Base-by-base conservation (phyloP, 2,113 vertebrate species). In the Salvelinus sp. region DNA sequence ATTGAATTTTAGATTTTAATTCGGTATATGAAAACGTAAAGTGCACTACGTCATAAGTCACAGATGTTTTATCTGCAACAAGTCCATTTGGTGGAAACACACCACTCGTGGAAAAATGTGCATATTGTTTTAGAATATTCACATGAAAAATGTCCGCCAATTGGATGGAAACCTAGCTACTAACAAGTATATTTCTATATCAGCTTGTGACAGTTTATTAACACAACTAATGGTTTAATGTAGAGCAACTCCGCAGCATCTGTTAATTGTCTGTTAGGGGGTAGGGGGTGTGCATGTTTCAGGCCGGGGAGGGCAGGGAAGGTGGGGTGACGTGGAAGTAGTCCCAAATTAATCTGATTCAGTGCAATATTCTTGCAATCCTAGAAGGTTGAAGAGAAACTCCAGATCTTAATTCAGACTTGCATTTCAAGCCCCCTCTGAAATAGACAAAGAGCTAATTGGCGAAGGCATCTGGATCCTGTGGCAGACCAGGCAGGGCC, bases 361-460 rank as follows among this genome's bases (percentile, higher is more conserved):
- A 79, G 79, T 54, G 81, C 87, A 86, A 82, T 87, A 85, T 87
- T 82, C 83, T 79, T 90, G 88, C 88, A 91, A 89, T 91, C 85
- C 85, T 88, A 88, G 84, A 90, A 84, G 79, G 84, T 81, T 89
- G 82, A 84, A 80, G 77, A 85, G 84, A 83, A 84, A 80, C 76
- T 85, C 82, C 57, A 78, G 87, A 82, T 91, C 86, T 90, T 89
- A 85, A 84, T 85, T 90, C 87, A 83, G 86, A 91, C 84, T 86
- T 87, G 63, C 87, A 69, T 84, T 88, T 81, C 47, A 60, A 76
- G 79, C 79, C 50, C 81, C 72, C 83, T 89, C 88, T 87, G 81
- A 92, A 84, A 85, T 83, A 91, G 91, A 94, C 90, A 92, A 92
- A 90, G 90, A 88, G 86, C 86, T 88, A 79, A 92, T 93, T 93